These are phyloP conservation scores for Stramonita haemastoma DNA, from an alignment of 2,888 invertebrate species.

Conservation along the genomic window DNA sequence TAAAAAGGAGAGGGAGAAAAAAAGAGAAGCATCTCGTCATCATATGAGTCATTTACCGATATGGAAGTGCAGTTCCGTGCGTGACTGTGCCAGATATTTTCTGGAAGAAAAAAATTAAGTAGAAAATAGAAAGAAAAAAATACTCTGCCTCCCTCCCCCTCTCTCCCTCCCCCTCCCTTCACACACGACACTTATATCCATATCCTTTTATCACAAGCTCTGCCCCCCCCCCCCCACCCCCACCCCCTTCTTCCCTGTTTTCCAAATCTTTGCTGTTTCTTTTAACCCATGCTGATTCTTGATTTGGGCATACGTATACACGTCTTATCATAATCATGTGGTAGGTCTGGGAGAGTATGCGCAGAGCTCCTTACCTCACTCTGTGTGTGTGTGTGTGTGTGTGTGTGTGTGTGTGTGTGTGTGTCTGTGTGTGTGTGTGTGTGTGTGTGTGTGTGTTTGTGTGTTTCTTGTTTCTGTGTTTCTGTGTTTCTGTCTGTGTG, in stretches of 20 bases:
- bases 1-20: no score
- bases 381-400: neutral
- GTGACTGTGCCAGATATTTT: no score
- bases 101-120: no score
- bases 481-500: neutral
- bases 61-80: no score
- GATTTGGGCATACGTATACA: no score
- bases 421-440: neutral
- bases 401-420: neutral
- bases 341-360: no score
- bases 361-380: neutral
- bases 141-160: neutral
- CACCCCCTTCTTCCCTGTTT: conserved; percentile 23
- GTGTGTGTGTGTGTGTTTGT: neutral
- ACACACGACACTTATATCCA: no score
- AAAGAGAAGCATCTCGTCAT: neutral
- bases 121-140: no score
- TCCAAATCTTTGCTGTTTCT: conserved; percentile 13
- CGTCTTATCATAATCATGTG: no score
- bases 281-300: no score
- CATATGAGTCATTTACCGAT: neutral
- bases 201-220: no score
- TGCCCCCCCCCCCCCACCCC: no score
- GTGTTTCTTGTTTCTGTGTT: neutral
- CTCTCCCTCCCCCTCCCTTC: neutral